Base-by-base conservation (phyloP, 1,140 invertebrate species). In the Caenorhabditis elegans region DNA sequence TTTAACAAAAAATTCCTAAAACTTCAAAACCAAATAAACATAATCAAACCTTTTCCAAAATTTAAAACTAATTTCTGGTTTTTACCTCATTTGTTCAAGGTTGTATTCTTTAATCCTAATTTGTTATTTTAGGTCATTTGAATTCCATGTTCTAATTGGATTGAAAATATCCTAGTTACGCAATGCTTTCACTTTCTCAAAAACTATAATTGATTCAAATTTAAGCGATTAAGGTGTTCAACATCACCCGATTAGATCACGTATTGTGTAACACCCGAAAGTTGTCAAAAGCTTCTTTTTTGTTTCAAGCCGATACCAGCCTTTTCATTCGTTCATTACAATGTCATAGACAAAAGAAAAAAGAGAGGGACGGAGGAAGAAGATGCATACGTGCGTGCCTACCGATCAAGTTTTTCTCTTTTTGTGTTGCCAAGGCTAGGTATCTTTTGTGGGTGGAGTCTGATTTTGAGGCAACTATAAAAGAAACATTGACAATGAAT, bases 281-380 rank as follows among this genome's bases (percentile, higher is more conserved):
- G 60, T 39, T 70, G 60, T 70, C 60, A 70, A 70, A 70, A 70
- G 34, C 60, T 22, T 70, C 60, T 70, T 70, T 70, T 70, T 39
- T 39, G 31, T 70, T 70, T 39, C n/a, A 70, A 36, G 22, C n/a
- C 22, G 60, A 70, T 39, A 70, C 60, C 60, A 70, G 60, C 60
- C 60, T 70, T 60, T 70, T 70, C n/a, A 31, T 26, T 70, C 60
- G 60, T 70, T 70, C 34, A 70, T 39, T 70, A 70, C 60, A 70
- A 39, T 26, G 60, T 36, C n/a, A 22, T 36, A 70, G 60, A 70
- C 60, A 70, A 70, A 39, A 70, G 53, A 70, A 70, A 70, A 70
- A 39, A 39, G 24, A 53, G 49, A 53, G 22, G 22, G 34, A 70
- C 17, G 34, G 34, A 17, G 53, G 19, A 31, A 26, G 49, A 60